A percentile compares a stretch with the other conserved stretches of the same genome.
Conservation (phyloP, 2,888 invertebrate genomes). For the Eledona agricola region DNA sequence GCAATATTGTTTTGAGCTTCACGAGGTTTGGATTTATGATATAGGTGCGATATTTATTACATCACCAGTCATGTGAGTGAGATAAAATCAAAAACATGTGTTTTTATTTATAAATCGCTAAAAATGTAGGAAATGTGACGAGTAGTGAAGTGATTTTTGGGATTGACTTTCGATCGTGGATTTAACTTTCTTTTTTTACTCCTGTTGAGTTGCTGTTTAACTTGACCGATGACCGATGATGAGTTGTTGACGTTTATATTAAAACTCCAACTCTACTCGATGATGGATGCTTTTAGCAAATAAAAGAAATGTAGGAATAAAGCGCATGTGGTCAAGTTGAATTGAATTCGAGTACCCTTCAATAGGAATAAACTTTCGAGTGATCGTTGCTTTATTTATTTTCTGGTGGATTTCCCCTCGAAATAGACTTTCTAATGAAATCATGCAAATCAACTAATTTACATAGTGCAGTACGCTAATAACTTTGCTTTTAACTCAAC, state of each 20-base stretch:
- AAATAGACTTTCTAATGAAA: constrained; percentile 28
- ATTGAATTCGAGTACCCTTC: constrained; percentile 11
- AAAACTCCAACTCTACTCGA: constrained; percentile 19
- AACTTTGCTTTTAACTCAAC: constrained; percentile 9
- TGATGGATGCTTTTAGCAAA: constrained; percentile 22
- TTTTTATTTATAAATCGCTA: too few relatives aligned
- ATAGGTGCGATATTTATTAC: too few relatives aligned
- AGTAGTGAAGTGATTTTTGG: too few relatives aligned
- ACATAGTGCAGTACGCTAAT: constrained; percentile 16
- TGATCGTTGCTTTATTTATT: constrained; percentile 8
- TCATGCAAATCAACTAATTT: constrained; percentile 23
- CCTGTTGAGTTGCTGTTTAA: constrained; percentile 12
- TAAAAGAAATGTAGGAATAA: constrained; percentile 13
- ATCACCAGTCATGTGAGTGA: too few relatives aligned
- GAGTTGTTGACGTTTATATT: constrained; percentile 25
- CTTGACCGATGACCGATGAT: constrained; percentile 19
- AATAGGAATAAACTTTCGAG: constrained; percentile 2
- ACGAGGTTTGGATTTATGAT: too few relatives aligned
- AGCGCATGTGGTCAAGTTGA: constrained; percentile 10
- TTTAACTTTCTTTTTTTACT: too few relatives aligned
- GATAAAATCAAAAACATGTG: too few relatives aligned
- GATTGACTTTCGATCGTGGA: too few relatives aligned
- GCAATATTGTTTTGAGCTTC: too few relatives aligned
- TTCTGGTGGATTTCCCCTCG: constrained; percentile 5
- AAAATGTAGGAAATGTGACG: too few relatives aligned